Base-by-base conservation (phyloP, 2,797 vertebrate species). In the Neosilurus mollespiculum region DNA sequence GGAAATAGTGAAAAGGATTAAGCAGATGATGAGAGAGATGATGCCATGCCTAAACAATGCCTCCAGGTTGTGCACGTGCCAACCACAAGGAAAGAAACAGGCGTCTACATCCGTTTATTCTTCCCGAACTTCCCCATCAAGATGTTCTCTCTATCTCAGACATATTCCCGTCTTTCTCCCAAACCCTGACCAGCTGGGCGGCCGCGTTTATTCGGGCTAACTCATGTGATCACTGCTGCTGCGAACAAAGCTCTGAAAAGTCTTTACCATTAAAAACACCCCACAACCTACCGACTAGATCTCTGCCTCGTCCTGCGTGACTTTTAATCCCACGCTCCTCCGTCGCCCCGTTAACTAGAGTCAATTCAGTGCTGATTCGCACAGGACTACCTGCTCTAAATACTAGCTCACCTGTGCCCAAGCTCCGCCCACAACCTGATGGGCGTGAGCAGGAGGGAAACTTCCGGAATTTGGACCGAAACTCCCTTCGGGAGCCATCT, bases 391-490 rank as follows among this genome's bases (percentile, higher is more conserved):
- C 56, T 73, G n/a, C 30, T 9, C 72, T 80, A 64, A 84, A 85
- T 89, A 87, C 81, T 30, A 26, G 12, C 11, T 0, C 80, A 82
- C 81, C 66, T 73, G 16, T 1, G 14, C 26, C 1, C 0, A 59
- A 67, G 59, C 84, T 43, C 80, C 88, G 54, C 88, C 88, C 84
- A 84, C 58, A 73, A 67, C 9, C 69, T 26, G 62, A 78, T 20
- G 22, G n/a, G 76, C 14, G 37, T 22, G 37, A 49, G 49, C 67
- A 65, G 53, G 78, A 51, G 24, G 30, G 73, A 53, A 26, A 53
- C 43, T 76, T 83, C 73, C 79, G 83, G 78, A 84, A 76, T 73
- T 58, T 66, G 20, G 16, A 78, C 76, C 86, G 88, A 89, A 89
- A 89, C 88, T 88, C 59, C 15, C 12, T 58, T 43, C 59, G 14